Base-by-base conservation (phyloP, 2,888 invertebrate genomes). In the Parapristionchus giblindavisi region DNA sequence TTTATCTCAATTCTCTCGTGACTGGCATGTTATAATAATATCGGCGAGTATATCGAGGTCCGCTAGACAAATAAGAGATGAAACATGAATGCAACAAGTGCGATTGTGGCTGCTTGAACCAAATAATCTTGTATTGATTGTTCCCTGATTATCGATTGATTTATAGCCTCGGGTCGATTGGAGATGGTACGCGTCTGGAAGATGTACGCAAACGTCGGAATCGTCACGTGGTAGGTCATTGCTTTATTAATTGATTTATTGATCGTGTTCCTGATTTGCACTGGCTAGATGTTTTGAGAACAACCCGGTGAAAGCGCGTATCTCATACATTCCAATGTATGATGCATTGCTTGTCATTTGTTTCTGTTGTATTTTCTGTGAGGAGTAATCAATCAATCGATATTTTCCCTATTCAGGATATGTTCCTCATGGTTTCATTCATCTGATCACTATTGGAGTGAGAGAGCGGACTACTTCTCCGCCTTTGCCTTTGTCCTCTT, bases 391-490 rank as follows among this genome's bases (percentile, higher is more conserved):
- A 8, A 14, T 8, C 43, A 43, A 14, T 43, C 11, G 11, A 43
- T 14, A 43, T 14, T 17, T 14, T 43, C 17, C 43, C 43, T 43
- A 14, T 63, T 75, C 56, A 84, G 85, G 86, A 51, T 80, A 8
- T 80, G 75, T 17, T 86, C 86, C 21, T 58, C 82, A 4, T 14
- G 80, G 29, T 86, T 86, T 76, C 86, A 86, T 65, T 76, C 77
- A 27, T 60, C 78, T 6, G 86, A 86, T 56, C 81, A 83, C 75
- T 80, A 79, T 76, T 21, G 83, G 14, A 84, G 85, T n/a, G 86
- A 86, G 75, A 76, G 76, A 72, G 51, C 85, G 65, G 86, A 86
- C 75, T 86, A 86, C 76, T 81, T 84, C 61, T 75, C 82, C 34
- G 86, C 82, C 1, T 75, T 77, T 56, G 75, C 76, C 24, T 60